Evolutionary conservation across 1,140 invertebrate genomes (phyloP), one percentile per base, ranked within the genome.

Genomic region (Campoletis sonorensis): DNA sequence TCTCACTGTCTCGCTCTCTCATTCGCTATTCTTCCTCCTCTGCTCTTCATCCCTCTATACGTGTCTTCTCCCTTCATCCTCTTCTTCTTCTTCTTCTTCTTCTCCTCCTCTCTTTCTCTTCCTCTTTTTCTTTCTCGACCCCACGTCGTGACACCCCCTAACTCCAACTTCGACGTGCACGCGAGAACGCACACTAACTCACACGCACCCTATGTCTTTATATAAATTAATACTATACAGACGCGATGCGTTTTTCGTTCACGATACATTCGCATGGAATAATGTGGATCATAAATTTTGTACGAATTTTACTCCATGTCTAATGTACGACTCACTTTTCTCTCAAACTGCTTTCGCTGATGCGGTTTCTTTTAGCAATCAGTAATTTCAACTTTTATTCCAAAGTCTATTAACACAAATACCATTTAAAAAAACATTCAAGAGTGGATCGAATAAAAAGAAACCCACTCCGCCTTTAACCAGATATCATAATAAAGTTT

Each of bases 81-180:
- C 67, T 58, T 76, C 61, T 10, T 33, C 67, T 45, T 54, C 23
- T 61, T n/a, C n/a, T n/a, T n/a, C n/a, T n/a, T n/a, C 26, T 58
- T 73, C 23, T 67, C 13, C n/a, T 16, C 37, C n/a, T 49, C n/a
- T 49, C 23, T 76, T 21, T 18, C 10, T 70, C 23, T 49, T 68
- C 27, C 23, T 76, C 10, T 30, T 4, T 70, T 18, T 8, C 40
- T 45, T 45, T 11, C 1, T n/a, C 2, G 30, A 15, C 15, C 67
- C 27, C 18, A n/a, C 26, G 67, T 33, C 67, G 67, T 70, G 33
- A 70, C 67, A 40, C 71, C 84, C 81, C 80, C 83, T 79, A 81
- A 82, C 87, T 87, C 85, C 86, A 81, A 85, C 84, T 83, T 86
- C 81, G 82, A 84, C 83, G 51, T 67, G 82, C 85, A 82, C 83